Conservation (phyloP, 2,113 vertebrate species). For the Phalacrocorax carbo region DNA sequence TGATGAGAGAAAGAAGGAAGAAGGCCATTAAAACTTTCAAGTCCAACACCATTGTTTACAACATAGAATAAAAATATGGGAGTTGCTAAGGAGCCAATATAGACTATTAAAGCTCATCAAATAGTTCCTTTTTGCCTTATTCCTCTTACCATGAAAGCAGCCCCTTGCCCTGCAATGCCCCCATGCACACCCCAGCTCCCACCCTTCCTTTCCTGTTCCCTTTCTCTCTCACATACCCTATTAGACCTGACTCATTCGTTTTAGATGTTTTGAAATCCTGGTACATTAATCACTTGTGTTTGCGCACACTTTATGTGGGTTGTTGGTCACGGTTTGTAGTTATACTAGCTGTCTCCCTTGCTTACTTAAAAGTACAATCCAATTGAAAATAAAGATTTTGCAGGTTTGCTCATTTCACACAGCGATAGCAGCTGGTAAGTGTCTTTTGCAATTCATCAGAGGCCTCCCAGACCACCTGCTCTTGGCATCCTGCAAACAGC, state of each 20-base stretch:
- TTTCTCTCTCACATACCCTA: conserved; percentile 12
- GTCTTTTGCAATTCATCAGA: conserved; percentile 84
- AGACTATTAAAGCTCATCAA: conserved; percentile 56
- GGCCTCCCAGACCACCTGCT: conserved; percentile 82
- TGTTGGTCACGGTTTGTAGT: conserved; percentile 80
- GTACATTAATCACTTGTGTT: conserved; percentile 79
- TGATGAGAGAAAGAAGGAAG: neutral
- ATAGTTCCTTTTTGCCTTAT: conserved; percentile 31
- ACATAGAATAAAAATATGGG: conserved; percentile 40
- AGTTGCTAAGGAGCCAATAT: conserved; percentile 31
- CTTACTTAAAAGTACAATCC: conserved; percentile 83
- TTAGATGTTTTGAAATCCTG: conserved; percentile 70
- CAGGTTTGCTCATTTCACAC: conserved; percentile 83
- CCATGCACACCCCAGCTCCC: neutral
- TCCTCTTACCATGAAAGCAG: neutral
- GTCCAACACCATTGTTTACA: conserved; percentile 48
- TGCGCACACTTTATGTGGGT: conserved; percentile 75
- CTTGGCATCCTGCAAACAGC: conserved; percentile 80
- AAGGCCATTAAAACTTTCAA: conserved; percentile 14
- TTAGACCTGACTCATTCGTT: conserved; percentile 61
- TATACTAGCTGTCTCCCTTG: conserved; percentile 78
- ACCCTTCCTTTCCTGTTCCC: neutral
- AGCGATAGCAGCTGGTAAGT: conserved; percentile 82
- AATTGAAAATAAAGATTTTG: conserved; percentile 83
- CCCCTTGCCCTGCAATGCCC: neutral